Percentiles rank a stretch among this genome's conserved stretches.
phyloP scores from a whole-genome alignment of 2,797 vertebrate species.

The Sebastes vulpes region DNA sequence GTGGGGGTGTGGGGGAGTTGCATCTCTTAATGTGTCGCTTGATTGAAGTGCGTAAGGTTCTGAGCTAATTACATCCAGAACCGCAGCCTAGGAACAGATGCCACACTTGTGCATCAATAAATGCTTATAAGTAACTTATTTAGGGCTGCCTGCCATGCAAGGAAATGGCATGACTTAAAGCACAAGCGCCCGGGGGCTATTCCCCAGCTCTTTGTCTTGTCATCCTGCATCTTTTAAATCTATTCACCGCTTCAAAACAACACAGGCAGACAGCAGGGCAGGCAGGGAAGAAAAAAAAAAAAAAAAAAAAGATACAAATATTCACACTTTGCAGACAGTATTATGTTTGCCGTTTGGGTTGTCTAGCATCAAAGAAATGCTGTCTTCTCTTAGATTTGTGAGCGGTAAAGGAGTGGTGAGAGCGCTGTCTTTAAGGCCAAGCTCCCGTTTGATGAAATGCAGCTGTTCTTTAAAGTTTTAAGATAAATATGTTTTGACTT shows the following conservation, averaged over 20 bases:
- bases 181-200: slow-evolving; percentile 81
- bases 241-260: slow-evolving; percentile 87
- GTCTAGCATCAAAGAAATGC: slow-evolving; percentile 77
- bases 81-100: slow-evolving; percentile 85
- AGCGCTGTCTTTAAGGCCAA: slow-evolving; percentile 70
- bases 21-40: slow-evolving; percentile 81
- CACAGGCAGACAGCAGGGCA: slow-evolving; percentile 84
- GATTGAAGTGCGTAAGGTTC: slow-evolving; percentile 86
- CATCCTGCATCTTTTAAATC: slow-evolving; percentile 89
- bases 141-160: slow-evolving; percentile 88
- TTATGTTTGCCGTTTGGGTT: slow-evolving; percentile 80
- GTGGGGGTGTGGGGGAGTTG: slow-evolving; percentile 19
- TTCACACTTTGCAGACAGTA: slow-evolving; percentile 84
- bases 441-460: slow-evolving; percentile 77
- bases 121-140: slow-evolving; percentile 91
- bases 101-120: slow-evolving; percentile 89
- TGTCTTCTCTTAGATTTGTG: slow-evolving; percentile 77
- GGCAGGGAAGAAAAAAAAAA: slow-evolving; percentile 37
- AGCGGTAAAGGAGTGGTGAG: slow-evolving; percentile 65
- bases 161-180: slow-evolving; percentile 90
- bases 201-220: slow-evolving; percentile 88
- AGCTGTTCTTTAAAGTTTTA: slow-evolving; percentile 79
- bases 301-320: slow-evolving; percentile 82
- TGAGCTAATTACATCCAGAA: slow-evolving; percentile 86
- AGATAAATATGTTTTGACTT: slow-evolving; percentile 84